phyloP scores from a whole-genome alignment of 2,113 vertebrate species.

The Larimichthys crocea region DNA sequence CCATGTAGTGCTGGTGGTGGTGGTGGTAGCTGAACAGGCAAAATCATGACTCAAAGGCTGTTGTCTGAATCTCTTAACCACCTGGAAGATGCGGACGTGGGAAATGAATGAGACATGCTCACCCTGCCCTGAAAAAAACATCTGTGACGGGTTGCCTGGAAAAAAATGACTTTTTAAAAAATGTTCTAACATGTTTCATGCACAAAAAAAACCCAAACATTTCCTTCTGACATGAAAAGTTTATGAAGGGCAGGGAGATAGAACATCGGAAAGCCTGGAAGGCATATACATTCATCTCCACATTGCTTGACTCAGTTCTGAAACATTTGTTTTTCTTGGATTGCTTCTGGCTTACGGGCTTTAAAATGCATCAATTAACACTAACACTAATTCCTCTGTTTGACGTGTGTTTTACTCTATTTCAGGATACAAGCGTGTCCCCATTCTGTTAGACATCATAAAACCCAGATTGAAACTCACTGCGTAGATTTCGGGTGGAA shows the following conservation, averaged over 20 bases:
- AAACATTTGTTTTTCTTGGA: not conserved
- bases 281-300: not conserved
- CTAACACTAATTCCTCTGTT: not conserved
- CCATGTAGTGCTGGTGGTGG: not conserved
- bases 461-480: not conserved
- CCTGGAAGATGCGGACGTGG: constrained; percentile 24
- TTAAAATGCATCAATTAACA: not conserved
- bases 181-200: constrained; percentile 29
- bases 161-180: constrained; percentile 41
- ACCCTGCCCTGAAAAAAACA: constrained; percentile 47
- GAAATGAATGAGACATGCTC: constrained; percentile 45
- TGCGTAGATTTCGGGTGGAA: no score
- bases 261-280: not conserved
- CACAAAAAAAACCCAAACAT: constrained; percentile 10
- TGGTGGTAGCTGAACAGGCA: constrained; percentile 2
- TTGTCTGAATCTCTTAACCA: constrained; percentile 31
- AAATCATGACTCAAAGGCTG: constrained; percentile 21
- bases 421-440: not conserved
- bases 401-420: not conserved
- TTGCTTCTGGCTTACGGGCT: not conserved
- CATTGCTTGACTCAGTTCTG: not conserved
- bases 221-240: constrained; percentile 45
- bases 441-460: not conserved
- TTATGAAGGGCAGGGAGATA: constrained; percentile 43
- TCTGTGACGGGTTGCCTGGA: constrained; percentile 31